Evolutionary conservation across 2,113 vertebrate species (phyloP).

Genomic region (Coptodon bakossiorum): DNA sequence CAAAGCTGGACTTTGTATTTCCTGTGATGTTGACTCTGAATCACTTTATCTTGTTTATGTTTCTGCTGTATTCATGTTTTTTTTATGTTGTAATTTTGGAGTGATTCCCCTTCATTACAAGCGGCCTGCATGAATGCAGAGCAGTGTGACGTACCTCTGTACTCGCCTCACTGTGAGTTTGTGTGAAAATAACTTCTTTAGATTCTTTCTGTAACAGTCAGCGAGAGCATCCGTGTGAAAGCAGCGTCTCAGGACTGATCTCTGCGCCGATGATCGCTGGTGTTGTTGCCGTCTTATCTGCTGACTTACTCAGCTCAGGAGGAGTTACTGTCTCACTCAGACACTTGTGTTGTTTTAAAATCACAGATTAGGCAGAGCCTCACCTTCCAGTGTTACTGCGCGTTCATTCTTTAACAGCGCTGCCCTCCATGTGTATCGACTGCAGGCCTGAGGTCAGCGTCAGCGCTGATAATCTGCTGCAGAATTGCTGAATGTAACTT

Average conservation of each 20-base stretch:
- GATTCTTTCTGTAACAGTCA: background rate
- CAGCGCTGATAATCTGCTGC: background rate
- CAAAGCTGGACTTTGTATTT: background rate
- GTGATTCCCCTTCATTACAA: background rate
- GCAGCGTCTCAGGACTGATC: background rate
- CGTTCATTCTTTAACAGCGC: background rate
- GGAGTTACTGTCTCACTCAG: background rate
- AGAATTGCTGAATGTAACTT: background rate
- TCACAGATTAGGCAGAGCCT: background rate
- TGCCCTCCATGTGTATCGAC: background rate
- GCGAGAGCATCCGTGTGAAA: background rate
- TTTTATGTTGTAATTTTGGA: background rate
- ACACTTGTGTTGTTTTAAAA: background rate
- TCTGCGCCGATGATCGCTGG: background rate
- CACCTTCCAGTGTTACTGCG: fast-evolving
- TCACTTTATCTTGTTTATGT: background rate
- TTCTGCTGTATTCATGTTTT: fast-evolving
- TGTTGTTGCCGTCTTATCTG: background rate
- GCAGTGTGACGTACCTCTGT: background rate
- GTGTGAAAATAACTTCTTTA: background rate
- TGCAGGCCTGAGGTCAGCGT: background rate
- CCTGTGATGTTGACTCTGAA: background rate
- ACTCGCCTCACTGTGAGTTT: background rate
- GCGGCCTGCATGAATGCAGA: background rate
- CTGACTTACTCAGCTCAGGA: background rate